Base-by-base conservation (phyloP, 2,797 vertebrate genomes). In the Tangara arthus region DNA sequence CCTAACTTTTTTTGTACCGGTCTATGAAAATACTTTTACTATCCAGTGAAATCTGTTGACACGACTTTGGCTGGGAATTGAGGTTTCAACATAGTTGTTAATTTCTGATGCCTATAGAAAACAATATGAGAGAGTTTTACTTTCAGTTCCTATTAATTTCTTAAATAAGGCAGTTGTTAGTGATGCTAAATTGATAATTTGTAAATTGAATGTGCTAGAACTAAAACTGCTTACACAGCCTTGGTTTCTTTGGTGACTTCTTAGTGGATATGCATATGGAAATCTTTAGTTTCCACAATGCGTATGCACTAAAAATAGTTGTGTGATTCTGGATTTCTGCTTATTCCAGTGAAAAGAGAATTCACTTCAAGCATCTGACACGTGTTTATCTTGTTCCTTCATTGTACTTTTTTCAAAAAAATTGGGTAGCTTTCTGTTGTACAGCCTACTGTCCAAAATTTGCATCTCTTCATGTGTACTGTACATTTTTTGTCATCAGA, bases 11-110 rank as follows among this genome's bases (percentile, higher is more conserved):
- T 79, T 32, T 30, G 11, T 70, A 11, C 52, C 2, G 1, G 11
- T 39, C 20, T 59, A 0, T 47, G 55, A 35, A 47, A 55, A 18
- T 91, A 57, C 24, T 85, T 46, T 44, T 65, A 50, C 19, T 61
- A 7, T 37, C 2, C 5, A 61, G 55, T 65, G 59, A 82, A 82
- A 55, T 76, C 42, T 89, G 26, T 56, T 94, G 59, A 39, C 4
- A 0, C 16, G 76, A 7, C 23, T 87, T 69, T 69, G 64, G 18
- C 55, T 79, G 22, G 28, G n/a, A 86, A 34, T 52, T 0, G 0
- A 77, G 21, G 27, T 76, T 94, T 93, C 73, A 82, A 26, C 42
- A 57, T 14, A 53, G 66, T 13, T 15, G 6, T 7, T 83, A 6
- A 41, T 57, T 80, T 88, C 60, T 44, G 30, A 21, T 86, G 39